phyloP scores from a whole-genome alignment of 2,888 invertebrate genomes.

The Hofmannophila pseudospretella region DNA sequence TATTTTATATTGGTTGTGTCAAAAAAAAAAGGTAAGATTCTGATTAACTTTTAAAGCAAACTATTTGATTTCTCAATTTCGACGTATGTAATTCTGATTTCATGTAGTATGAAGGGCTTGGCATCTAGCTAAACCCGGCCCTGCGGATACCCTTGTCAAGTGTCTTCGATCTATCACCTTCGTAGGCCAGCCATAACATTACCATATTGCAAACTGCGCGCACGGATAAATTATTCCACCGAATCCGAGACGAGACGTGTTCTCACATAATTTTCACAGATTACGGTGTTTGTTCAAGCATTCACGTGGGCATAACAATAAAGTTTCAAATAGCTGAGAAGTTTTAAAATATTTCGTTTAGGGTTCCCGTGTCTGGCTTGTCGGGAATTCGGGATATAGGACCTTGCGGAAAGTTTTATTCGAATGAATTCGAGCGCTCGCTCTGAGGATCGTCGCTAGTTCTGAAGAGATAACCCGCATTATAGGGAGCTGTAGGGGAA shows the following conservation, averaged over 20 bases:
- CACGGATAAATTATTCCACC: conserved; percentile 23
- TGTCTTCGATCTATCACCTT: conserved; percentile 29
- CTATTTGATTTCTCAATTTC: too few relatives aligned
- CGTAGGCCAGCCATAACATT: conserved; percentile 12
- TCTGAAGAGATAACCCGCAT: conserved; percentile 17
- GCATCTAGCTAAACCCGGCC: not conserved
- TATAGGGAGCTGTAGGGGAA: conserved; percentile 4
- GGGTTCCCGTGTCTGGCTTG: conserved; percentile 2
- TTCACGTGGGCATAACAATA: conserved; percentile 7
- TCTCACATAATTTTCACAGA: conserved; percentile 25
- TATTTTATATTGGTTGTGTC: too few relatives aligned
- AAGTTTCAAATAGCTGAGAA: conserved; percentile 5
- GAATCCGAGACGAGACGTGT: conserved; percentile 18
- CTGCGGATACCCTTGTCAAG: conserved; percentile 35
- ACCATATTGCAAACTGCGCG: conserved; percentile 22
- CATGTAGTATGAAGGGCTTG: too few relatives aligned
- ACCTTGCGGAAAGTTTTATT: conserved; percentile 15
- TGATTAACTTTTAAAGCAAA: too few relatives aligned
- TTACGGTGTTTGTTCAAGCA: conserved; percentile 18
- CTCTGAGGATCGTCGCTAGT: conserved; percentile 13
- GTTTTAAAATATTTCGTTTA: conserved; percentile 11
- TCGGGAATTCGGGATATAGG: conserved; percentile 4
- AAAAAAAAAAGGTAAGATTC: too few relatives aligned
- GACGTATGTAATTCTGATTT: too few relatives aligned
- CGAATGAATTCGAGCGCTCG: conserved; percentile 11